These are phyloP conservation scores for Saimiri boliviensis DNA, from an alignment of 2,113 vertebrate genomes.

Conservation along the genomic window DNA sequence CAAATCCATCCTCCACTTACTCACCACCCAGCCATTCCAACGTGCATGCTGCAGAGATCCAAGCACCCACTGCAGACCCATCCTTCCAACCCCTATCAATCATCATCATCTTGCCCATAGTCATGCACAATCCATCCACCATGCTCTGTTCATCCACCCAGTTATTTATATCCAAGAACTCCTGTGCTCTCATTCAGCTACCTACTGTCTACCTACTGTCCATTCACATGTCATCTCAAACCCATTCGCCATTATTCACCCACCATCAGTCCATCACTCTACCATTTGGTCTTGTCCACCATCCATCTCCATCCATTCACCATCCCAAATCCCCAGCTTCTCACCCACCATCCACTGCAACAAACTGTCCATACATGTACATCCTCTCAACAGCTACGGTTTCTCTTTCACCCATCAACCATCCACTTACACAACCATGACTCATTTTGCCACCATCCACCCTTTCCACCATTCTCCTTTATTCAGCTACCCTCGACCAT, in stretches of 20 bases:
- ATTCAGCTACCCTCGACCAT: too few species aligned
- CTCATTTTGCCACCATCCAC: fast-evolving
- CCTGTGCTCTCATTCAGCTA: background rate
- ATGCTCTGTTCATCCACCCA: background rate
- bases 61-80: background rate
- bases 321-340: background rate
- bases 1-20: background rate
- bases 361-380: too few species aligned
- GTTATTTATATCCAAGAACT: fast-evolving
- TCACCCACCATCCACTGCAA: background rate
- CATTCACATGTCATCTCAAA: fast-evolving
- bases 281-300: background rate
- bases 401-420: too few species aligned
- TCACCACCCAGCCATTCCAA: background rate
- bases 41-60: background rate
- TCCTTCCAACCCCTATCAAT: fast-evolving
- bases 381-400: too few species aligned
- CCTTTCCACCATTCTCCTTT: background rate
- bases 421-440: fast-evolving
- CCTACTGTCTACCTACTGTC: background rate
- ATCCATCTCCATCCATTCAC: background rate
- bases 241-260: fast-evolving
- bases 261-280: background rate
- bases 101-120: background rate
- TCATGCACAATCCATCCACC: background rate